Conservation (phyloP, 2,888 invertebrate species). For the Exocentrus adspersus region DNA sequence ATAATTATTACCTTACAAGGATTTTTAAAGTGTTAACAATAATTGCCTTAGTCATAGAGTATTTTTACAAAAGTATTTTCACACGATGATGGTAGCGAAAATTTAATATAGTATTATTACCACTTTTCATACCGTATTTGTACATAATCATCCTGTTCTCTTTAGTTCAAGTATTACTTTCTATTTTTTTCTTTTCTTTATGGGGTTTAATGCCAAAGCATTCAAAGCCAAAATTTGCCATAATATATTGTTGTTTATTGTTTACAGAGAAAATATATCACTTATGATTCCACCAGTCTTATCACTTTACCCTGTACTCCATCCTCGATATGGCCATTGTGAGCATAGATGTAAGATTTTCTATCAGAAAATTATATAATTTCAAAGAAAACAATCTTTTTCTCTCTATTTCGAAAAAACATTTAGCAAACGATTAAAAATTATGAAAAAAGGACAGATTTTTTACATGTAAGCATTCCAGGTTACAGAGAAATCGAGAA, state of each 20-base stretch:
- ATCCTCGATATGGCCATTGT: too few relatives aligned
- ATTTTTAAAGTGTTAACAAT: conserved; percentile 51
- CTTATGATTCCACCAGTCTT: conserved; percentile 33
- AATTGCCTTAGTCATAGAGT: conserved; percentile 60
- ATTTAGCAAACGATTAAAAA: too few relatives aligned
- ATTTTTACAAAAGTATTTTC: conserved; percentile 64
- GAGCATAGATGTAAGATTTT: too few relatives aligned
- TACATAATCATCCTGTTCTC: conserved; percentile 44
- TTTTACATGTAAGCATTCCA: too few relatives aligned
- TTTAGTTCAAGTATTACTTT: conserved; percentile 52
- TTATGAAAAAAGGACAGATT: too few relatives aligned
- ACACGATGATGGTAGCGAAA: conserved; percentile 53
- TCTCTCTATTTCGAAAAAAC: too few relatives aligned
- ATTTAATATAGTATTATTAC: conserved; percentile 51
- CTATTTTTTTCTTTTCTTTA: conserved; percentile 48
- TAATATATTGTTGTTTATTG: conserved; percentile 62
- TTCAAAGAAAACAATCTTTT: too few relatives aligned
- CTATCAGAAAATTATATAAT: too few relatives aligned
- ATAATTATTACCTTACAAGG: conserved; percentile 41
- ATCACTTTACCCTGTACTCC: conserved; percentile 7
- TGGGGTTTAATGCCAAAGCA: conserved; percentile 64
- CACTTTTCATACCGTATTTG: conserved; percentile 50
- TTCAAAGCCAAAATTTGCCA: conserved; percentile 65
- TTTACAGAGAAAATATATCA: conserved; percentile 56
- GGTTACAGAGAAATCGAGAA: too few relatives aligned